Conservation (phyloP, 23 tunicate genomes). For the Botrylloides violaceus region DNA sequence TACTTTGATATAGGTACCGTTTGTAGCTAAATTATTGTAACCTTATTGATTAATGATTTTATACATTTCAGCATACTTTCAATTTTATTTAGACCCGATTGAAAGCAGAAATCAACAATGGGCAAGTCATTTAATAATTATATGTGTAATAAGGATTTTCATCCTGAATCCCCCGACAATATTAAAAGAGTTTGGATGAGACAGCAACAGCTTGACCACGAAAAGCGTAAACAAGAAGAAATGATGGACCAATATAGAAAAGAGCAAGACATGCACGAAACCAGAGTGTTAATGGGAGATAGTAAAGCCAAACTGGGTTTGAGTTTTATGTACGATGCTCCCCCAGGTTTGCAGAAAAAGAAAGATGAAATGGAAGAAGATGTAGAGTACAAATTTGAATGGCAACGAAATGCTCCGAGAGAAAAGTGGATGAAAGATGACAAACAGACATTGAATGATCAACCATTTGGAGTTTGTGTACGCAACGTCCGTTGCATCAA, state of each 20-base stretch:
- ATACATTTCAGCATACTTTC: too few relatives aligned
- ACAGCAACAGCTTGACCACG: slow-evolving; percentile 89
- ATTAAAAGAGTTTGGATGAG: slow-evolving; percentile 99
- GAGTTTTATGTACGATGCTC: slow-evolving; percentile 99
- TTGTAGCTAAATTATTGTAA: too few relatives aligned
- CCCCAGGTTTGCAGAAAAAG: slow-evolving; percentile 81
- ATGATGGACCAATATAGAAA: slow-evolving; percentile 91
- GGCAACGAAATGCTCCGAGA: slow-evolving; percentile 98
- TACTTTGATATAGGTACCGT: too few relatives aligned
- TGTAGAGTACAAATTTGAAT: slow-evolving; percentile 79
- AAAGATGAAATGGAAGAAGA: slow-evolving; percentile 62
- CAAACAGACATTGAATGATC: slow-evolving; percentile 75
- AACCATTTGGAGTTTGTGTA: slow-evolving; percentile 95
- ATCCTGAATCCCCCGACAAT: slow-evolving; percentile 95
- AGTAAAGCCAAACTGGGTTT: slow-evolving; percentile 98
- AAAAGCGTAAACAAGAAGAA: slow-evolving; percentile 74
- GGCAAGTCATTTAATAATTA: slow-evolving; percentile 96
- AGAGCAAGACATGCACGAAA: slow-evolving; percentile 98
- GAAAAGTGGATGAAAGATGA: slow-evolving; percentile 96
- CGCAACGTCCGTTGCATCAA: slow-evolving; percentile 95
- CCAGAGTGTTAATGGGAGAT: slow-evolving; percentile 98
- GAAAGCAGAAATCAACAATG: slow-evolving; percentile 37
- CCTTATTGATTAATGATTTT: too few relatives aligned
- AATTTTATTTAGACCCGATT: background rate
- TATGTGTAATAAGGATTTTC: slow-evolving; percentile 99